Evolutionary conservation across 2,888 invertebrate species (phyloP).

Genomic region (Graphium colonna): DNA sequence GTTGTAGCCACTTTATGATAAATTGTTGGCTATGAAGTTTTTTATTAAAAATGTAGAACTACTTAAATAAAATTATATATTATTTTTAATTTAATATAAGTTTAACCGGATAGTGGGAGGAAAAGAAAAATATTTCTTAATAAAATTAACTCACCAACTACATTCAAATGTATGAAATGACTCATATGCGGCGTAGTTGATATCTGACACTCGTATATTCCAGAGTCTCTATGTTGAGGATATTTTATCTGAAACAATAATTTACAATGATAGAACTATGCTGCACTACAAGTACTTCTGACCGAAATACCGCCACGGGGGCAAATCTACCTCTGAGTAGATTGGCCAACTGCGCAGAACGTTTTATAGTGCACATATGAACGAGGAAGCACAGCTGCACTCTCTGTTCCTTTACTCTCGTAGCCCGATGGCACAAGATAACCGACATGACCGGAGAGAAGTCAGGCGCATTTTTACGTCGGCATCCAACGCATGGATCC

Average conservation of each 20-base stretch:
- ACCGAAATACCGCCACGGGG: too few relatives aligned
- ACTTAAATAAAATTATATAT: background rate
- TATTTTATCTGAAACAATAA: constrained; percentile 88
- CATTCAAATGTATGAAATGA: constrained; percentile 93
- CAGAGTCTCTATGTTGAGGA: constrained; percentile 93
- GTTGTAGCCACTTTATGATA: constrained; percentile 40
- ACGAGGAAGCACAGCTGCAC: too few relatives aligned
- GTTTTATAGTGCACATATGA: too few relatives aligned
- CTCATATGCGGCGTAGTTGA: constrained; percentile 96
- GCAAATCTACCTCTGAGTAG: too few relatives aligned
- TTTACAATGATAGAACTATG: constrained; percentile 20
- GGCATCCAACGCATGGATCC: too few relatives aligned
- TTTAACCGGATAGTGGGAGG: background rate
- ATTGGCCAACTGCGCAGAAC: too few relatives aligned
- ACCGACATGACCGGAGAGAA: too few relatives aligned
- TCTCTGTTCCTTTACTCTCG: too few relatives aligned
- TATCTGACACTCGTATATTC: constrained; percentile 96
- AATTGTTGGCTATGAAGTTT: constrained; percentile 35
- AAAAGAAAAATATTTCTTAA: background rate
- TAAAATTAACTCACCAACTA: constrained; percentile 87
- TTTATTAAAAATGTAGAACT: constrained; percentile 26
- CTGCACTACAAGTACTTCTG: too few relatives aligned
- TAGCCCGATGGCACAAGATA: too few relatives aligned
- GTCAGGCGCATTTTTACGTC: too few relatives aligned
- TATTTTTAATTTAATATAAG: too few relatives aligned